phyloP scores from a whole-genome alignment of 2,888 invertebrate genomes.

The Cryptocephalus moraei region DNA sequence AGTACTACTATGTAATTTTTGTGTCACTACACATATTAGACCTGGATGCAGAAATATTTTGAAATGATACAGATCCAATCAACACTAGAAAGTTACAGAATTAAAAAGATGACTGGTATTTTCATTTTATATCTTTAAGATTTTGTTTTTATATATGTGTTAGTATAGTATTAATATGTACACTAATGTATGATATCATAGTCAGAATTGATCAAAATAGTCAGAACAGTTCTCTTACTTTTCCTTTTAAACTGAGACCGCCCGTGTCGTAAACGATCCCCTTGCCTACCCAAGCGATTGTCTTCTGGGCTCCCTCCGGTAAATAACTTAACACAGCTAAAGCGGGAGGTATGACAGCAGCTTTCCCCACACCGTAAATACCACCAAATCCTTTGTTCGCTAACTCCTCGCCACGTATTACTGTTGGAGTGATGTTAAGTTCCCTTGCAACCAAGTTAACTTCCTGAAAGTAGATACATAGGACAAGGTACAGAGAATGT shows the following conservation, averaged over 20 bases:
- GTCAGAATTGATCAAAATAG: not conserved
- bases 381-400: slow-evolving; percentile 72
- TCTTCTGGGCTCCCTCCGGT: slow-evolving; percentile 48
- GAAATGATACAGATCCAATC: too few relatives aligned
- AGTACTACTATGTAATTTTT: too few relatives aligned
- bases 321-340: slow-evolving; percentile 57
- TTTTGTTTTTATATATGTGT: too few relatives aligned
- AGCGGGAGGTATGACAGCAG: slow-evolving; percentile 51
- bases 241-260: slow-evolving; percentile 82
- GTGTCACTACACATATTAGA: too few relatives aligned
- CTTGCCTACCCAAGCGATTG: slow-evolving; percentile 85
- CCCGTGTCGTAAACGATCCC: slow-evolving; percentile 93
- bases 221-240: too few relatives aligned
- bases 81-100: too few relatives aligned
- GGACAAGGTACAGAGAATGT: not conserved
- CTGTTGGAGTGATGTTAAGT: slow-evolving; percentile 53
- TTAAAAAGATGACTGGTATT: too few relatives aligned
- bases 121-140: too few relatives aligned
- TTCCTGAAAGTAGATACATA: slow-evolving; percentile 42
- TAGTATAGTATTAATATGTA: too few relatives aligned
- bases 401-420: slow-evolving; percentile 74
- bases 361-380: slow-evolving; percentile 78
- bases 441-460: slow-evolving; percentile 52
- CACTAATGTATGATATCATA: too few relatives aligned
- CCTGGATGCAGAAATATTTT: too few relatives aligned